Evolutionary conservation across 23 tunicate genomes (phyloP).

Genomic region (Phallusia fumigata): DNA sequence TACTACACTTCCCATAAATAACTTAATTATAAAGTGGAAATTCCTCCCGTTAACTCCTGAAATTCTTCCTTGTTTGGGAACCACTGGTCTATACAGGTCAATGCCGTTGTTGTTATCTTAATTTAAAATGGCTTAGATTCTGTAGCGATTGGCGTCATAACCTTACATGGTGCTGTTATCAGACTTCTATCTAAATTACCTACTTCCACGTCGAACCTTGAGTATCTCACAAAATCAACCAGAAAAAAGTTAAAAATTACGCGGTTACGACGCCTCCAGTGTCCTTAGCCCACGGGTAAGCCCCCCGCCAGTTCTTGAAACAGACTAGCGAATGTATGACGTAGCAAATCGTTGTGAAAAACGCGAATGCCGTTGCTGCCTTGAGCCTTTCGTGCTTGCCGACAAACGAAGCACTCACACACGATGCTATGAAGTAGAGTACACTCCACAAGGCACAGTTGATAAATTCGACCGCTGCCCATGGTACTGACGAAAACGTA

Average conservation of each 20-base stretch:
- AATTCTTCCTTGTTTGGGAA: too few species aligned
- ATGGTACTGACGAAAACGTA: conserved; percentile 31
- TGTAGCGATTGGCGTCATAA: too few species aligned
- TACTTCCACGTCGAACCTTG: too few species aligned
- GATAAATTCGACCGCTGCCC: conserved; percentile 38
- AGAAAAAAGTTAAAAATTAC: too few species aligned
- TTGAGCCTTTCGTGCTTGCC: background rate
- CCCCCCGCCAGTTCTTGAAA: conserved; percentile 37
- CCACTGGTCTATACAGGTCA: too few species aligned
- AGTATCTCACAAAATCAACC: background rate
- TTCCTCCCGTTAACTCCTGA: too few species aligned
- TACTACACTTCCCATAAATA: too few species aligned
- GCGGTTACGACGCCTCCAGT: background rate
- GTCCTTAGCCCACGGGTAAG: conserved; percentile 12
- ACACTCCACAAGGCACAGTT: conserved; percentile 39
- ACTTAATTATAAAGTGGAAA: too few species aligned
- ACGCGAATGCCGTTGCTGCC: conserved; percentile 34
- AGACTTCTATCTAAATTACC: too few species aligned
- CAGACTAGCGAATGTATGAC: conserved; percentile 20
- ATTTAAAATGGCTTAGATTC: too few species aligned
- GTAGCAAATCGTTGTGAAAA: conserved; percentile 17
- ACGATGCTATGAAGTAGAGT: conserved; percentile 46
- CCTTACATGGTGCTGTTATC: too few species aligned
- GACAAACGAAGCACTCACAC: conserved; percentile 15
- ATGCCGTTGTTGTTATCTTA: too few species aligned